Percentiles rank a stretch among this genome's conserved stretches.
Evolutionary conservation across 2,797 vertebrate genomes (phyloP).

Genomic region (Coreius guichenoti): DNA sequence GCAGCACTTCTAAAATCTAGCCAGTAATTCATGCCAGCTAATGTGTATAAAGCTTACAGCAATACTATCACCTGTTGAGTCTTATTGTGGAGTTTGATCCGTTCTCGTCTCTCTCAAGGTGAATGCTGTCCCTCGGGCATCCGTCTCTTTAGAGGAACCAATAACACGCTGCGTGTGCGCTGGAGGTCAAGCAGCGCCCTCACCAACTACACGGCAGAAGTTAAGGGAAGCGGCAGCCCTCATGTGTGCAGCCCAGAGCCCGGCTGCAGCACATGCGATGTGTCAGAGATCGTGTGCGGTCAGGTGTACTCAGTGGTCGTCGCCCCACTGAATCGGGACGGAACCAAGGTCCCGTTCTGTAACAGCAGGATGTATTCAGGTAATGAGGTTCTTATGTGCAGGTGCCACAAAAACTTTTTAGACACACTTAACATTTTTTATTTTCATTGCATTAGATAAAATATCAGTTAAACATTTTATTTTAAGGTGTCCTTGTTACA

Average conservation of each 20-base stretch:
- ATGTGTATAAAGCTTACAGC: neutral
- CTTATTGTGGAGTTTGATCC: neutral
- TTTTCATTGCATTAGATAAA: neutral
- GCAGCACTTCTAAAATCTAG: neutral
- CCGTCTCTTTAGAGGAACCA: constrained; percentile 80
- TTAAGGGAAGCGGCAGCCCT: constrained; percentile 78
- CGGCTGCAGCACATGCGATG: constrained; percentile 81
- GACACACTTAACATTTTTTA: neutral
- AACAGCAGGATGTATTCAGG: constrained; percentile 88
- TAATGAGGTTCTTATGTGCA: constrained; percentile 63
- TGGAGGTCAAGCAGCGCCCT: constrained; percentile 78
- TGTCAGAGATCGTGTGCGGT: constrained; percentile 81
- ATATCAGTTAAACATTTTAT: neutral
- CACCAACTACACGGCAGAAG: constrained; percentile 75
- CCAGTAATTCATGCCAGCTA: neutral
- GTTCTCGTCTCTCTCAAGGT: constrained; percentile 72
- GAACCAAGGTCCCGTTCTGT: constrained; percentile 82
- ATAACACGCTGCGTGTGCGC: constrained; percentile 81
- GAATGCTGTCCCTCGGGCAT: constrained; percentile 90
- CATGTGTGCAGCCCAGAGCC: constrained; percentile 79
- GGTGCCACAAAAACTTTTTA: neutral
- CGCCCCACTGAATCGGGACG: constrained; percentile 79
- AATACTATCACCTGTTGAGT: neutral
- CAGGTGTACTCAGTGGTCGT: constrained; percentile 83
- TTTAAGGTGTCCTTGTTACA: no score